These are phyloP conservation scores for Gobionotothen gibberifrons DNA, from an alignment of 2,797 vertebrate species.

Conservation along the genomic window DNA sequence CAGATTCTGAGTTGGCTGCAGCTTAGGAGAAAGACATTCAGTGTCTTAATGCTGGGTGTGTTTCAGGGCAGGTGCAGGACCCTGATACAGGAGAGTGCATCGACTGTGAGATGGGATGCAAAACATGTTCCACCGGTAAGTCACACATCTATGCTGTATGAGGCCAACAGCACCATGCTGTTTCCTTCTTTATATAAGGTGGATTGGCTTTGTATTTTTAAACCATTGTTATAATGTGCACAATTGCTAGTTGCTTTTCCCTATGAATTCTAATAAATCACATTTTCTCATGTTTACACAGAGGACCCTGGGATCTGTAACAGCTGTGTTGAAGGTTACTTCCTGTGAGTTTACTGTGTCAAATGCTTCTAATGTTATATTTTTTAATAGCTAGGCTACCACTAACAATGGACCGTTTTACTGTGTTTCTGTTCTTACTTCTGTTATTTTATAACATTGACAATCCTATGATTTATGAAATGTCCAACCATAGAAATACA, in stretches of 20 bases:
- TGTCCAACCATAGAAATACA: neutral
- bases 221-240: constrained; percentile 15
- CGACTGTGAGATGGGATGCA: constrained; percentile 84
- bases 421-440: too few relatives aligned
- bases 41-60: constrained; percentile 15
- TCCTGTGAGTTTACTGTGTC: constrained; percentile 79
- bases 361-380: neutral
- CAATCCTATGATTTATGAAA: neutral
- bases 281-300: constrained; percentile 66
- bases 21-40: neutral
- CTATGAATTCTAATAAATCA: constrained; percentile 54
- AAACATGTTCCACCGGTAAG: constrained; percentile 84
- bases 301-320: constrained; percentile 82
- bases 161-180: constrained; percentile 8
- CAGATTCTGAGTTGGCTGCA: neutral
- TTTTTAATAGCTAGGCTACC: neutral
- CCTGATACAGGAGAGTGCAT: constrained; percentile 86
- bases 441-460: neutral
- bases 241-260: constrained; percentile 9
- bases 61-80: constrained; percentile 86
- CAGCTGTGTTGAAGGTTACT: constrained; percentile 84
- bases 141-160: constrained; percentile 15
- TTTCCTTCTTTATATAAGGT: constrained; percentile 2
- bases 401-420: too few relatives aligned
- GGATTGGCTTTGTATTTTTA: constrained; percentile 1